These are phyloP conservation scores for Meiosimyza platycephala DNA, from an alignment of 2,888 invertebrate species.

Conservation along the genomic window DNA sequence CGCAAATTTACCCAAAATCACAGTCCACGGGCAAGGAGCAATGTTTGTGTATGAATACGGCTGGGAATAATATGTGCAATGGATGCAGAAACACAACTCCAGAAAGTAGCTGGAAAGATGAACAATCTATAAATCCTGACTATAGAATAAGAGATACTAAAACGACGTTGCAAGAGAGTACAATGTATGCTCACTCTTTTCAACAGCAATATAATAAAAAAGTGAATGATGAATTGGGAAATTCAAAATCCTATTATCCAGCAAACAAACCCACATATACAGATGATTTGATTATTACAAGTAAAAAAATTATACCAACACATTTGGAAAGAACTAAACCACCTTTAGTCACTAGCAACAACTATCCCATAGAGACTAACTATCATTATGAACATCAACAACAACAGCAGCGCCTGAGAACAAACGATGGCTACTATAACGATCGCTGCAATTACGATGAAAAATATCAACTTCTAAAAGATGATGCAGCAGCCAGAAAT, in stretches of 20 bases:
- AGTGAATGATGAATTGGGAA: constrained; percentile 3
- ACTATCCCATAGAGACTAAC: constrained; percentile 29
- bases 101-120: constrained; percentile 42
- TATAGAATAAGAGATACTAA: constrained; percentile 14
- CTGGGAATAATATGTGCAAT: constrained; percentile 47
- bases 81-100: constrained; percentile 43
- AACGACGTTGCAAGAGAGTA: constrained; percentile 28
- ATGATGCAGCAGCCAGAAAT: constrained; percentile 17
- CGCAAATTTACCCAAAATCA: constrained; percentile 45
- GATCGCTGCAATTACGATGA: constrained; percentile 36
- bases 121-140: constrained; percentile 11
- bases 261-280: constrained; percentile 23
- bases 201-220: constrained; percentile 6
- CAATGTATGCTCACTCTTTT: constrained; percentile 41
- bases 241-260: constrained; percentile 31
- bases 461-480: constrained; percentile 27
- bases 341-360: constrained; percentile 2
- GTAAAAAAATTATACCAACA: constrained; percentile 16
- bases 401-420: constrained; percentile 28
- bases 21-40: constrained; percentile 49
- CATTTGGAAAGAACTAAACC: constrained; percentile 13
- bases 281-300: constrained; percentile 27
- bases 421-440: constrained; percentile 26
- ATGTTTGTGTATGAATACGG: constrained; percentile 49
- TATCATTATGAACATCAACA: constrained; percentile 40